Conservation (phyloP, 1,140 invertebrate genomes). For the Elysia chlorotica region DNA sequence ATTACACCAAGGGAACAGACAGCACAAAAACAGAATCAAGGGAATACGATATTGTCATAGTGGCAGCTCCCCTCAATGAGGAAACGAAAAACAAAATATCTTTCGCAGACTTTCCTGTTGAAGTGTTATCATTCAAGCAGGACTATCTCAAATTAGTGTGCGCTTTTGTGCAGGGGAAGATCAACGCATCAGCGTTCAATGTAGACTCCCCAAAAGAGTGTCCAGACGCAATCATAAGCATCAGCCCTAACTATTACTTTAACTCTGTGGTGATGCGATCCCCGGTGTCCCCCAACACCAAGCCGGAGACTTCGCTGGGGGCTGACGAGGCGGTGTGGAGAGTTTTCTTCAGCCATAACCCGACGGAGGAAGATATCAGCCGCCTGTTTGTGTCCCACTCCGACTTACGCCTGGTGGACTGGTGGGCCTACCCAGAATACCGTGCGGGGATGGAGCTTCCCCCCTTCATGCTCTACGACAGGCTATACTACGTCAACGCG, state of each 20-base stretch:
- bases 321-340: slow-evolving; percentile 65
- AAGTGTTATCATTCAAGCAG: slow-evolving; percentile 44
- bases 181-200: slow-evolving; percentile 65
- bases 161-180: slow-evolving; percentile 67
- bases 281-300: slow-evolving; percentile 54
- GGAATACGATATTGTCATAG: slow-evolving; percentile 69
- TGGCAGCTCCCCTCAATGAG: slow-evolving; percentile 68
- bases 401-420: slow-evolving; percentile 60
- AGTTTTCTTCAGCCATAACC: slow-evolving; percentile 27
- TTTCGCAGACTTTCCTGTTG: slow-evolving; percentile 60
- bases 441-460: slow-evolving; percentile 52
- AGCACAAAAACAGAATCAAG: slow-evolving; percentile 21
- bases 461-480: slow-evolving; percentile 67
- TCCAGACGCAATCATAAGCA: slow-evolving; percentile 63
- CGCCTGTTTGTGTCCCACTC: slow-evolving; percentile 65
- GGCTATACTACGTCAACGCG: slow-evolving; percentile 71
- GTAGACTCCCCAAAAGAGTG: slow-evolving; percentile 49
- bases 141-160: slow-evolving; percentile 68
- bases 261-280: slow-evolving; percentile 61
- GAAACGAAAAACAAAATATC: slow-evolving; percentile 57
- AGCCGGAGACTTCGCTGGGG: slow-evolving; percentile 19
- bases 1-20: slow-evolving; percentile 26
- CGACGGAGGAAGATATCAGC: slow-evolving; percentile 54
- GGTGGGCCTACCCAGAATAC: slow-evolving; percentile 74
- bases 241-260: slow-evolving; percentile 59